Percentiles rank a stretch among this genome's conserved stretches.
Conservation (phyloP, 2,888 invertebrate species). For the Torymus tubicola region DNA sequence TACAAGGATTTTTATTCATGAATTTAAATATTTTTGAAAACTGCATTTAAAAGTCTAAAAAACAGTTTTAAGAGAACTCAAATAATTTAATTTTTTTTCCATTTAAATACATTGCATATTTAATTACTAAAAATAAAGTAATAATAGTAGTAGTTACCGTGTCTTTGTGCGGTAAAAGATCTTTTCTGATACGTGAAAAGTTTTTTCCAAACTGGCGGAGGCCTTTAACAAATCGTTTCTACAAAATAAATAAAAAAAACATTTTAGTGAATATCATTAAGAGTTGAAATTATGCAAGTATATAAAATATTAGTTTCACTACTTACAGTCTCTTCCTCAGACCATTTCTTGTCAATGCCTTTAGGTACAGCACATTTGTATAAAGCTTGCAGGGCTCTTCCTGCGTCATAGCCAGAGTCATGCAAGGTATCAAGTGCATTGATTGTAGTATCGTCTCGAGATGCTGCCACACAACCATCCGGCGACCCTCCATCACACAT, state of each 20-base stretch:
- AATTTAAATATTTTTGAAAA: constrained; percentile 13
- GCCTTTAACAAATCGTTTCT: constrained; percentile 98
- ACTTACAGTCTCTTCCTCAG: constrained; percentile 93
- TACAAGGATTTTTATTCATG: constrained; percentile 7
- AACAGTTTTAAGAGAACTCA: background rate
- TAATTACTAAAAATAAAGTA: background rate
- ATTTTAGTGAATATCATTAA: background rate
- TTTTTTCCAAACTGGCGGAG: constrained; percentile 99
- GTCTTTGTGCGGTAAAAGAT: constrained; percentile 96
- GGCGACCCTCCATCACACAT: constrained; percentile 99
- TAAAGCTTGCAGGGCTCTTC: constrained; percentile 95
- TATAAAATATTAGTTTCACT: background rate
- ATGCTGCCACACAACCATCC: constrained; percentile 97
- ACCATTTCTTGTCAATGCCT: constrained; percentile 98
- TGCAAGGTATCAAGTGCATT: constrained; percentile 97
- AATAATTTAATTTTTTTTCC: too few relatives aligned
- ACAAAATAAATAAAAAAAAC: constrained; percentile 57
- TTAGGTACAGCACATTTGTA: constrained; percentile 98
- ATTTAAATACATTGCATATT: too few relatives aligned
- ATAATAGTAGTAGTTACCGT: constrained; percentile 80
- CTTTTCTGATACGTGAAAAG: constrained; percentile 97
- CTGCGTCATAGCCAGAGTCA: constrained; percentile 97
- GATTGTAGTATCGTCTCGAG: constrained; percentile 97
- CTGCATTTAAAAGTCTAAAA: constrained; percentile 1
- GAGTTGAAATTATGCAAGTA: too few relatives aligned